Evolutionary conservation across 1,140 invertebrate genomes (phyloP), one percentile per base, ranked within the genome.

Genomic region (Drosophila ficusphila): DNA sequence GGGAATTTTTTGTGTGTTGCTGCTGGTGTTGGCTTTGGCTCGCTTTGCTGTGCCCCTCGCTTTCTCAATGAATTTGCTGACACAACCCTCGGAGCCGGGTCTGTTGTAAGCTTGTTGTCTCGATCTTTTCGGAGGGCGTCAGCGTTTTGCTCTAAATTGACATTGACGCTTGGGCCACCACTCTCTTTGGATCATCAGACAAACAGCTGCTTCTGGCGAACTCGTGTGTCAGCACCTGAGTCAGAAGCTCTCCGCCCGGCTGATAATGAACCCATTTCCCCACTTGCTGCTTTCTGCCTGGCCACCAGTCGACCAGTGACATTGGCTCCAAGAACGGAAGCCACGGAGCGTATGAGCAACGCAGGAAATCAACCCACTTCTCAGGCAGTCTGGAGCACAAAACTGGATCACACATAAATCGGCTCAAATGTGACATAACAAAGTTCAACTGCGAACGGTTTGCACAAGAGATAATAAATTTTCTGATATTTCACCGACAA

Each of bases 401-500:
- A 60, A 36, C 33, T 61, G 56, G 34, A 73, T 79, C 79, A 74
- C 65, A 78, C 61, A 79, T 68, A 79, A 79, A 79, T 79, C 70
- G 46, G 49, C 71, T 49, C 23, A 54, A 61, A 79, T 47, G 54
- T 86, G 79, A 83, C 81, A 85, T 79, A 83, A 79, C 81, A 86
- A 75, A 76, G 81, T 85, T 85, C 76, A 85, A 86, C 81, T 81
- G 79, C 42, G 81, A 79, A 52, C 81, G 52, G 76, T 83, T 83
- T 86, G 81, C 60, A 79, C 78, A 86, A 86, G 70, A 86, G 76
- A 76, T 86, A 79, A 86, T 86, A 83, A 60, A 83, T 61, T 86
- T 79, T 57, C 42, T 61, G 39, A 49, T 41, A 61, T 68, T 19
- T n/a, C 18, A 21, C 53, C 39, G 38, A 54, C 52, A 57, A 47